A percentile compares a stretch with the other conserved stretches of the same genome.
Evolutionary conservation across 1,140 invertebrate species (phyloP).

Genomic region (Achroia grisella): DNA sequence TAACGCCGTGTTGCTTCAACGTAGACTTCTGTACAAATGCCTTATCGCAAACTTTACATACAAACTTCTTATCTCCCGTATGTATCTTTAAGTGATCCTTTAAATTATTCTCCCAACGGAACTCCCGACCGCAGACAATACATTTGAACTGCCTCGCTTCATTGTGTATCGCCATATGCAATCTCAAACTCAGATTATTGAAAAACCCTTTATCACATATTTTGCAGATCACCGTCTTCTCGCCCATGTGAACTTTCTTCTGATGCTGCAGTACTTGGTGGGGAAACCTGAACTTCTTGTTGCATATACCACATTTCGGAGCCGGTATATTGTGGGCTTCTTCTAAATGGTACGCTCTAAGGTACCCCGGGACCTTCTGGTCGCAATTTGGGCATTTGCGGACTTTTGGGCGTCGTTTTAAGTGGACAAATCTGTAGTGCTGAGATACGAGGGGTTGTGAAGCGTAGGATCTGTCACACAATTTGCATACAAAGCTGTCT

Average conservation of each 20-base stretch:
- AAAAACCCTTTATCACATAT: slow-evolving; percentile 28
- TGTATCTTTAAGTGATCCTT: slow-evolving; percentile 25
- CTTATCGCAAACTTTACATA: slow-evolving; percentile 14
- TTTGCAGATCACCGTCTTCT: slow-evolving; percentile 13
- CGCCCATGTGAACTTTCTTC: slow-evolving; percentile 24
- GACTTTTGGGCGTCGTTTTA: slow-evolving; percentile 13
- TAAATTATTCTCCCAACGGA: slow-evolving; percentile 24
- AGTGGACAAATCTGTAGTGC: slow-evolving; percentile 24
- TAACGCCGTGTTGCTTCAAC: slow-evolving; percentile 17
- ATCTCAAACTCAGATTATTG: slow-evolving; percentile 30
- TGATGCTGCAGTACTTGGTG: slow-evolving; percentile 29
- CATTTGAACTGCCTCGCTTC: slow-evolving; percentile 66
- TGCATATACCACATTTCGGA: slow-evolving; percentile 9
- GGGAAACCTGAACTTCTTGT: slow-evolving; percentile 15
- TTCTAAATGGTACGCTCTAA: slow-evolving; percentile 11
- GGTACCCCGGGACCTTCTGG: slow-evolving; percentile 4
- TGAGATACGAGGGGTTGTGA: slow-evolving; percentile 20
- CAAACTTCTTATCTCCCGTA: slow-evolving; percentile 13
- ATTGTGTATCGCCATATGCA: slow-evolving; percentile 62
- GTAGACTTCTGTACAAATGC: slow-evolving; percentile 23
- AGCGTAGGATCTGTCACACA: slow-evolving; percentile 13
- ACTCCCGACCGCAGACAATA: slow-evolving; percentile 15
- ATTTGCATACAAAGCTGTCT: slow-evolving; percentile 14
- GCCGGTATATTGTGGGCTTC: slow-evolving; percentile 12
- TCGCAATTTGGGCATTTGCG: slow-evolving; percentile 19